These are phyloP conservation scores for Xestobium rufovillosum DNA, from an alignment of 2,888 invertebrate genomes.

Conservation along the genomic window DNA sequence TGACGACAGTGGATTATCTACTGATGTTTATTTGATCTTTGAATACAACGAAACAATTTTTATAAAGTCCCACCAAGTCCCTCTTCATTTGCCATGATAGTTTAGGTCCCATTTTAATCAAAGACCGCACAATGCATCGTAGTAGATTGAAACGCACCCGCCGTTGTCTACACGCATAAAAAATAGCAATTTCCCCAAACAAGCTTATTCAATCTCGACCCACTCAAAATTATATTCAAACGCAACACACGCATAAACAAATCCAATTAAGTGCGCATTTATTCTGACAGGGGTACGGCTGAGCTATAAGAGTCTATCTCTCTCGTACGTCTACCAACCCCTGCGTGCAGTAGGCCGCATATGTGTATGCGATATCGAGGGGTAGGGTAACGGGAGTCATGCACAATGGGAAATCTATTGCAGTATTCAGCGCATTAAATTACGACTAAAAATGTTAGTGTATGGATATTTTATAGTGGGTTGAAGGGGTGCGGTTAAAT, in stretches of 20 bases:
- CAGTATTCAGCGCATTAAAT: slow-evolving; percentile 1
- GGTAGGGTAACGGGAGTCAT: slow-evolving; percentile 1
- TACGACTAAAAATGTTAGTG: no score
- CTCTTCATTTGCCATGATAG: no score
- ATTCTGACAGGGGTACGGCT: slow-evolving; percentile 36
- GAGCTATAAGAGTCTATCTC: no score
- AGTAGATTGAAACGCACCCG: slow-evolving; percentile 19
- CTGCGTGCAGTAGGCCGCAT: no score
- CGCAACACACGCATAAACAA: slow-evolving; percentile 40
- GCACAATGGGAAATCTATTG: slow-evolving; percentile 4
- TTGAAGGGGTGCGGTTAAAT: no score
- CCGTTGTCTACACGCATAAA: slow-evolving; percentile 25
- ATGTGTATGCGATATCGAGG: slow-evolving; percentile 28
- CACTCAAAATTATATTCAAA: slow-evolving; percentile 39
- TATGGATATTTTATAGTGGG: no score
- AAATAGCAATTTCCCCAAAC: slow-evolving; percentile 39
- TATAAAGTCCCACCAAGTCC: no score
- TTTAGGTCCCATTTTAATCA: no score
- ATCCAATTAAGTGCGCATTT: slow-evolving; percentile 43
- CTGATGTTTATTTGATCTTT: no score
- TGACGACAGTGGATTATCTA: no score
- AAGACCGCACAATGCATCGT: neutral
- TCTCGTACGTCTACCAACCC: neutral
- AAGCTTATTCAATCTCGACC: slow-evolving; percentile 39
- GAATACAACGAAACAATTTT: no score